A percentile compares a stretch with the other conserved stretches of the same genome.
Conservation (phyloP, 1,140 invertebrate genomes). For the Branchinecta lynchi region DNA sequence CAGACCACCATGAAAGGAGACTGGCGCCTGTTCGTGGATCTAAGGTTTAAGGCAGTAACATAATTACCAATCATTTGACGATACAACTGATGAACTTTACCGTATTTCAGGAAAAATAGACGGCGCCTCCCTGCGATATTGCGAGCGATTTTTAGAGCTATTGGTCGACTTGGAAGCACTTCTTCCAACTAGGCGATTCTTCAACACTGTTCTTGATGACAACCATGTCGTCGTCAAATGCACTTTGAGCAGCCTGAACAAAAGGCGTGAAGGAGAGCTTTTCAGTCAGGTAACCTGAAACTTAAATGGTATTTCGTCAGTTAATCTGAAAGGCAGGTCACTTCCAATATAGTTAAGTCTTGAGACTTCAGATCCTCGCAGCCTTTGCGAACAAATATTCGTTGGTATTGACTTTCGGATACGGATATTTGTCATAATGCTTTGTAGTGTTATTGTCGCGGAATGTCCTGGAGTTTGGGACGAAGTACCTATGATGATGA, state of each 20-base stretch:
- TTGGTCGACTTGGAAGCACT: slow-evolving; percentile 92
- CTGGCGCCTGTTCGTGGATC: too few species aligned
- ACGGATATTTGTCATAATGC: too few species aligned
- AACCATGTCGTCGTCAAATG: slow-evolving; percentile 83
- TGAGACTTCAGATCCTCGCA: too few species aligned
- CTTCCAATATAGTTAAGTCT: too few species aligned
- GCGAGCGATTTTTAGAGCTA: slow-evolving; percentile 88
- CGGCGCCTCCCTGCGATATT: slow-evolving; percentile 55
- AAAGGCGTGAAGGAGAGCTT: slow-evolving; percentile 69
- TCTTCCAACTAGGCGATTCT: slow-evolving; percentile 85
- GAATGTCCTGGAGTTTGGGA: too few species aligned
- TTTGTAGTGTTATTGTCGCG: too few species aligned
- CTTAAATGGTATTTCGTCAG: slow-evolving; percentile 32
- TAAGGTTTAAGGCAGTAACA: too few species aligned
- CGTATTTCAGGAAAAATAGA: slow-evolving; percentile 35
- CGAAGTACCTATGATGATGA: too few species aligned
- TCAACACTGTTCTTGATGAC: slow-evolving; percentile 90
- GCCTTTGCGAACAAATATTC: too few species aligned
- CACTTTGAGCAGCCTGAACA: slow-evolving; percentile 55
- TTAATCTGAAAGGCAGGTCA: slow-evolving; percentile 34
- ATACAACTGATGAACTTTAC: slow-evolving; percentile 19
- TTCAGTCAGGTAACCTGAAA: slow-evolving; percentile 61
- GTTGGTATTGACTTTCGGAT: too few species aligned
- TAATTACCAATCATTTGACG: neutral
- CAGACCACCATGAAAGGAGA: too few species aligned